These are phyloP conservation scores for Acromyrmex echinatior DNA, from an alignment of 1,140 invertebrate species.

Conservation along the genomic window DNA sequence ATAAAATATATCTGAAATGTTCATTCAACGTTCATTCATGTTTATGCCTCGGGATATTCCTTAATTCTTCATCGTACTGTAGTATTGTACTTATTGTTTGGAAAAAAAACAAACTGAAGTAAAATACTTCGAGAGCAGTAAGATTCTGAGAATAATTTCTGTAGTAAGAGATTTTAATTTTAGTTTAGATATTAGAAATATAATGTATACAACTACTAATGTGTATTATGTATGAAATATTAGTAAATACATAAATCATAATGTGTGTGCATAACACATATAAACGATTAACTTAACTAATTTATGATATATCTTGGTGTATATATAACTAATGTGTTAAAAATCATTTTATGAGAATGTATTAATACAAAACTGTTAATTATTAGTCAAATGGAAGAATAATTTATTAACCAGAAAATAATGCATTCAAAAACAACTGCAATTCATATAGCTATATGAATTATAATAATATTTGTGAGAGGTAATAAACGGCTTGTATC, in stretches of 20 bases:
- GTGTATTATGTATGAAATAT: slow-evolving; percentile 47
- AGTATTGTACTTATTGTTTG: background rate
- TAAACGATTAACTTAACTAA: slow-evolving; percentile 42
- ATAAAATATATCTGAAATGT: slow-evolving; percentile 54
- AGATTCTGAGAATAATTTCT: slow-evolving; percentile 19
- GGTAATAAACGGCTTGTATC: slow-evolving; percentile 55
- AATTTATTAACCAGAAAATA: slow-evolving; percentile 33
- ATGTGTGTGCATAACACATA: slow-evolving; percentile 51
- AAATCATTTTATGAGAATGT: slow-evolving; percentile 10
- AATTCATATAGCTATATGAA: slow-evolving; percentile 34
- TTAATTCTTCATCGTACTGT: background rate
- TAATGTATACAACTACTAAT: slow-evolving; percentile 31
- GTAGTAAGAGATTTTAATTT: slow-evolving; percentile 17
- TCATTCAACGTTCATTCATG: slow-evolving; percentile 36
- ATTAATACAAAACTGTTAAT: slow-evolving; percentile 42
- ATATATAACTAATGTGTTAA: slow-evolving; percentile 20
- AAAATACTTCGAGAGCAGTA: background rate
- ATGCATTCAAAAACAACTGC: slow-evolving; percentile 54
- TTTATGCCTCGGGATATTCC: slow-evolving; percentile 16
- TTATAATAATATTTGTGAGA: slow-evolving; percentile 3
- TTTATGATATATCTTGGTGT: slow-evolving; percentile 7
- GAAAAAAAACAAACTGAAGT: background rate
- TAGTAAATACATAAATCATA: slow-evolving; percentile 53
- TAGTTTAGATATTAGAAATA: slow-evolving; percentile 27
- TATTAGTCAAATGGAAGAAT: slow-evolving; percentile 42